Conservation (phyloP, 2,888 invertebrate genomes). For the Chalcosyrphus nemorum region DNA sequence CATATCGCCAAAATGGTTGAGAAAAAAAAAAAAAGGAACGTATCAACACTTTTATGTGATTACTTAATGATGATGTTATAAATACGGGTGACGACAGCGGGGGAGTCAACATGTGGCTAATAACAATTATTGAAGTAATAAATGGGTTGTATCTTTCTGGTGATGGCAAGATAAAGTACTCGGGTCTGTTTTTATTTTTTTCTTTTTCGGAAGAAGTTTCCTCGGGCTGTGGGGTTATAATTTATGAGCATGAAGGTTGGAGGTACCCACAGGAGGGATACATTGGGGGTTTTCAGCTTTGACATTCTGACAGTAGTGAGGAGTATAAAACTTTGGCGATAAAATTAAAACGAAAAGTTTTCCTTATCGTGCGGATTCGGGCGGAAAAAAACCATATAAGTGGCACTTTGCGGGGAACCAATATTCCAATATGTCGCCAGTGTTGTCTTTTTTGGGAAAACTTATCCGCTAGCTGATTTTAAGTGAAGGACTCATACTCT, state of each 20-base stretch:
- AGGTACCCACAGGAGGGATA: too few relatives aligned
- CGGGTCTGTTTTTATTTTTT: not conserved
- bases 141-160: slow-evolving; percentile 1
- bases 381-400: too few relatives aligned
- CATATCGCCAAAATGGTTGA: not conserved
- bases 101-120: slow-evolving; percentile 26
- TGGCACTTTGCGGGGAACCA: too few relatives aligned
- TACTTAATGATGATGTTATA: slow-evolving; percentile 11
- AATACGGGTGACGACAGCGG: not conserved
- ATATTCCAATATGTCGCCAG: too few relatives aligned
- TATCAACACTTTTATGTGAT: not conserved
- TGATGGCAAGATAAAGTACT: not conserved
- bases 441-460: too few relatives aligned
- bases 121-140: slow-evolving; percentile 37
- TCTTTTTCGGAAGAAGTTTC: not conserved
- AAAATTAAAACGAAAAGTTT: not conserved
- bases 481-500: too few relatives aligned
- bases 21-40: too few relatives aligned
- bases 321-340: too few relatives aligned
- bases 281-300: too few relatives aligned
- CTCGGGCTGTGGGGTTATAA: not conserved
- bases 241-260: not conserved
- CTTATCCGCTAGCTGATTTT: too few relatives aligned
- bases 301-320: not conserved
- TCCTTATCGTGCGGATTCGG: too few relatives aligned